phyloP scores from a whole-genome alignment of 2,888 invertebrate species.

The Eudemis profundana region DNA sequence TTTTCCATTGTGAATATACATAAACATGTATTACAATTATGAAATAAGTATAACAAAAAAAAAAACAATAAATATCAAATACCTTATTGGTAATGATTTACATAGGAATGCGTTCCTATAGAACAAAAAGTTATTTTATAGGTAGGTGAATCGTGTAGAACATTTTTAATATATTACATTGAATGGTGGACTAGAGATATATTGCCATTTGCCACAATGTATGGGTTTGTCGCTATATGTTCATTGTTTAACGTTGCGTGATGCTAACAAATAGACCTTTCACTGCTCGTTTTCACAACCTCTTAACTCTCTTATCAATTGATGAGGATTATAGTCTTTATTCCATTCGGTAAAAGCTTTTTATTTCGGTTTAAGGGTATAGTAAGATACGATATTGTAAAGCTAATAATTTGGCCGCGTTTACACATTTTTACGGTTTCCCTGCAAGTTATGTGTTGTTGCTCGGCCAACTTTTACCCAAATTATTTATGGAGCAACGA shows the following conservation, averaged over 20 bases:
- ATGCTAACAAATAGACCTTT: conserved; percentile 62
- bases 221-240: conserved; percentile 49
- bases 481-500: conserved; percentile 56
- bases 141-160: background rate
- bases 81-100: background rate
- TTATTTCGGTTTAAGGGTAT: background rate
- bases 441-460: conserved; percentile 63
- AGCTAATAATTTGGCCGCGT: conserved; percentile 53
- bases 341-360: background rate
- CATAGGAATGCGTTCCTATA: no score
- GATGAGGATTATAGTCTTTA: background rate
- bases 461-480: conserved; percentile 56
- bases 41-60: no score
- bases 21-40: no score
- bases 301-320: background rate
- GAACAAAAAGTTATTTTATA: no score
- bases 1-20: no score
- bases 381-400: conserved; percentile 3
- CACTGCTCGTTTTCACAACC: background rate
- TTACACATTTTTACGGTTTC: conserved; percentile 65
- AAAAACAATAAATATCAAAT: background rate
- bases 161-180: conserved; percentile 30
- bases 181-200: conserved; percentile 20
- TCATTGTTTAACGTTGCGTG: conserved; percentile 64
- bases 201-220: conserved; percentile 46